These are phyloP conservation scores for Hyaena hyaena DNA, from an alignment of 2,113 vertebrate species.

Conservation along the genomic window DNA sequence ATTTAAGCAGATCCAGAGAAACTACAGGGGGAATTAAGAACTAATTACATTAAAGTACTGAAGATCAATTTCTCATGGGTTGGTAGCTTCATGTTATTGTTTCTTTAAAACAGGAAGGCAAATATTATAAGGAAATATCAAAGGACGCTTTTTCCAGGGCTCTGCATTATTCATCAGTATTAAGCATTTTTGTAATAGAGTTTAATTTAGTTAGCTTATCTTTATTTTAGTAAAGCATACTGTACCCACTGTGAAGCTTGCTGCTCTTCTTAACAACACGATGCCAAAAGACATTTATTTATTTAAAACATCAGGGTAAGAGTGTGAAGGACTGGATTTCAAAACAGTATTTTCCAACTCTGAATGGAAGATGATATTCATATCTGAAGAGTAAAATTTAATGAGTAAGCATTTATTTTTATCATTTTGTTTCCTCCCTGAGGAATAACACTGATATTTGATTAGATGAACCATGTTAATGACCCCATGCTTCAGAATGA, in stretches of 20 bases:
- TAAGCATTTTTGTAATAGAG: constrained; percentile 55
- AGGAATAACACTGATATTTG: not conserved
- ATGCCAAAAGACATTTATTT: not conserved
- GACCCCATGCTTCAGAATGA: not conserved
- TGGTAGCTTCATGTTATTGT: constrained; percentile 71
- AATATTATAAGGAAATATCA: constrained; percentile 68
- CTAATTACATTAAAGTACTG: constrained; percentile 80
- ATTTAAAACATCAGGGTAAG: not conserved
- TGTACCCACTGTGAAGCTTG: not conserved
- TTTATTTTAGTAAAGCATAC: constrained; percentile 13
- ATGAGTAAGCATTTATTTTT: not conserved
- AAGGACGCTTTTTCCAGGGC: constrained; percentile 57
- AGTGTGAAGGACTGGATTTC: not conserved
- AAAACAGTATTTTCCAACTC: not conserved
- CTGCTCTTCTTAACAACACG: not conserved
- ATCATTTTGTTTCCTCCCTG: not conserved
- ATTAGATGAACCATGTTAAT: not conserved
- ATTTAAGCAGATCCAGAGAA: constrained; percentile 78
- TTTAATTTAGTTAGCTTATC: constrained; percentile 15
- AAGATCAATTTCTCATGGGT: constrained; percentile 77
- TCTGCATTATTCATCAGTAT: constrained; percentile 33
- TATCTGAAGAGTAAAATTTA: not conserved
- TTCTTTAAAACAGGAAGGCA: constrained; percentile 70
- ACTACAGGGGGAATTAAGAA: constrained; percentile 77
- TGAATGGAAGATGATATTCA: not conserved